Percentiles rank a stretch among this genome's conserved stretches.
These are phyloP conservation scores for Drosophila yakuba DNA, from an alignment of 1,140 invertebrate species.

Conservation along the genomic window DNA sequence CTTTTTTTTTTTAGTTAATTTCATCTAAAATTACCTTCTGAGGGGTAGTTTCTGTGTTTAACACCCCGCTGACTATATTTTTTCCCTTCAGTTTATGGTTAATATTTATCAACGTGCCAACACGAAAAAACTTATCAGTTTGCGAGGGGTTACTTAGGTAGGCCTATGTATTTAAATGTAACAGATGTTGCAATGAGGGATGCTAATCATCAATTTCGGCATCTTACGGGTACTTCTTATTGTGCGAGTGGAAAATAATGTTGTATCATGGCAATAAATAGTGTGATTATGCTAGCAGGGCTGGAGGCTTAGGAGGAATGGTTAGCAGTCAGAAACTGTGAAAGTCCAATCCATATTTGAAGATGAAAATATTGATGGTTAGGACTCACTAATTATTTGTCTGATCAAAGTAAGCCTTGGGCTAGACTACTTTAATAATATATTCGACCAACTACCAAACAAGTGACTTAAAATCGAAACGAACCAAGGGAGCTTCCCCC, in stretches of 20 bases:
- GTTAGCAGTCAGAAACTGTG: not conserved
- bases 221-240: slow-evolving; percentile 41
- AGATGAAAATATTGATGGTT: no score
- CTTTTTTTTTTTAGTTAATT: slow-evolving; percentile 63
- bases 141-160: slow-evolving; percentile 32
- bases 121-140: slow-evolving; percentile 51
- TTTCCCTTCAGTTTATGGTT: slow-evolving; percentile 35
- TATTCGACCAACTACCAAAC: no score
- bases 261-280: slow-evolving; percentile 84
- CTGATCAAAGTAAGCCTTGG: no score
- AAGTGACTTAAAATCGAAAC: not conserved
- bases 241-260: slow-evolving; percentile 67
- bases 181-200: slow-evolving; percentile 82
- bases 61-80: slow-evolving; percentile 34
- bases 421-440: no score
- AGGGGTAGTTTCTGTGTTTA: slow-evolving; percentile 68
- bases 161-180: slow-evolving; percentile 73
- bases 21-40: slow-evolving; percentile 45
- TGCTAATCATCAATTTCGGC: slow-evolving; percentile 68
- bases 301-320: slow-evolving; percentile 7
- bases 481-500: no score
- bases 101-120: slow-evolving; percentile 52
- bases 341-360: not conserved
- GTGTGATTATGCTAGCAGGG: slow-evolving; percentile 62
- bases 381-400: not conserved